These are phyloP conservation scores for Sebastes minor DNA, from an alignment of 2,797 vertebrate species.

Conservation along the genomic window DNA sequence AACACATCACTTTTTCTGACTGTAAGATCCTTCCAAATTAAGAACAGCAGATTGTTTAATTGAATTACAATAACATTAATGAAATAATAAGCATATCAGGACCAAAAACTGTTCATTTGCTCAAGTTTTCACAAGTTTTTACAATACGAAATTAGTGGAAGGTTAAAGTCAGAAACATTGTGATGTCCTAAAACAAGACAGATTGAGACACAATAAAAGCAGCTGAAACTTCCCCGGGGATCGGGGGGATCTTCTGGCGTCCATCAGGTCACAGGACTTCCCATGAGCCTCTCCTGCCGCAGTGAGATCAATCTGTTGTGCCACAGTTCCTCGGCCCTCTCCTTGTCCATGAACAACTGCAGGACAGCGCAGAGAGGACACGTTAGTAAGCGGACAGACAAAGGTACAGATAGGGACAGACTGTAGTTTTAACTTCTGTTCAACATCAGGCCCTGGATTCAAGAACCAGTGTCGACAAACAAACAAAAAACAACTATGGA, in stretches of 20 bases:
- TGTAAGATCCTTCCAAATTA: not conserved
- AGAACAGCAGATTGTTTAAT: not conserved
- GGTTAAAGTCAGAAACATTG: not conserved
- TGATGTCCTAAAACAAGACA: not conserved
- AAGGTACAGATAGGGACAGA: not conserved
- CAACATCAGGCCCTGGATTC: too few species aligned
- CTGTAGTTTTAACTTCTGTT: too few species aligned
- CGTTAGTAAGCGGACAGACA: not conserved
- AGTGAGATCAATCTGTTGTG: conserved; percentile 90
- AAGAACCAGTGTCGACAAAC: not conserved
- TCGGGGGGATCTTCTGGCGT: not conserved
- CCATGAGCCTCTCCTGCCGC: conserved; percentile 96
- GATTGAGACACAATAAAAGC: not conserved
- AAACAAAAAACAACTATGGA: not conserved
- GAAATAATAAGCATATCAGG: conserved; percentile 9
- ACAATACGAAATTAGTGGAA: not conserved
- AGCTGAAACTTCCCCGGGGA: not conserved
- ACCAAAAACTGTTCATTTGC: not conserved
- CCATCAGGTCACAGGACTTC: conserved; percentile 85
- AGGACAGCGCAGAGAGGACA: conserved; percentile 16
- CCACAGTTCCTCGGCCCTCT: conserved; percentile 93
- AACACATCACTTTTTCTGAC: not conserved
- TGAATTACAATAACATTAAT: not conserved
- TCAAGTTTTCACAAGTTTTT: not conserved
- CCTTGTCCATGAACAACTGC: conserved; percentile 94